Conservation (phyloP, 1,140 invertebrate species). For the Polypedilum vanderplanki region DNA sequence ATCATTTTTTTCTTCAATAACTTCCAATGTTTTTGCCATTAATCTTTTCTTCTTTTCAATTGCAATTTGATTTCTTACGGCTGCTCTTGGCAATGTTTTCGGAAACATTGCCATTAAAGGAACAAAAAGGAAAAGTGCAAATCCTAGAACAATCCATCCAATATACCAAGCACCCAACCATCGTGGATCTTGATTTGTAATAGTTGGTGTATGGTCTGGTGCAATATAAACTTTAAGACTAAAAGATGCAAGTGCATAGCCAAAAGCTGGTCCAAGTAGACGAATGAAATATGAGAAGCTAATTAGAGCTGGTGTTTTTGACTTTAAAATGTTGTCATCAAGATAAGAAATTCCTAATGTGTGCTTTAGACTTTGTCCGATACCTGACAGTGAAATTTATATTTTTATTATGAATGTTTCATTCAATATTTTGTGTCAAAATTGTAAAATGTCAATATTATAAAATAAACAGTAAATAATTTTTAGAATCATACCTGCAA, state of each 20-base stretch:
- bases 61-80: slow-evolving; percentile 45
- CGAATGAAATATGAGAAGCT: slow-evolving; percentile 55
- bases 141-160: slow-evolving; percentile 60
- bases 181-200: slow-evolving; percentile 54
- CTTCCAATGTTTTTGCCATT: neutral
- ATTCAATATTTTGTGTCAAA: too few relatives aligned
- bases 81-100: slow-evolving; percentile 51
- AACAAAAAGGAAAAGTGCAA: slow-evolving; percentile 50
- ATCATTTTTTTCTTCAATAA: neutral
- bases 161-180: slow-evolving; percentile 69
- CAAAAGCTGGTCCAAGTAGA: slow-evolving; percentile 58
- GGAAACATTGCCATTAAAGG: slow-evolving; percentile 53
- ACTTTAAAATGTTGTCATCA: slow-evolving; percentile 56
- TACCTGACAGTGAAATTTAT: slow-evolving; percentile 30
- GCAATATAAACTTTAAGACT: slow-evolving; percentile 57
- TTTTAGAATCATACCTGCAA: too few relatives aligned
- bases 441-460: too few relatives aligned
- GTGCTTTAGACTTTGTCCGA: slow-evolving; percentile 52
- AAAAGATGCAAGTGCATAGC: slow-evolving; percentile 56
- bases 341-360: slow-evolving; percentile 55
- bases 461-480: too few relatives aligned
- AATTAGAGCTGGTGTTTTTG: slow-evolving; percentile 53
- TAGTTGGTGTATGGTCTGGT: slow-evolving; percentile 54
- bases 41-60: neutral
- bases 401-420: too few relatives aligned